These are phyloP conservation scores for Aspidapion aeneum DNA, from an alignment of 2,888 invertebrate species.

Conservation along the genomic window DNA sequence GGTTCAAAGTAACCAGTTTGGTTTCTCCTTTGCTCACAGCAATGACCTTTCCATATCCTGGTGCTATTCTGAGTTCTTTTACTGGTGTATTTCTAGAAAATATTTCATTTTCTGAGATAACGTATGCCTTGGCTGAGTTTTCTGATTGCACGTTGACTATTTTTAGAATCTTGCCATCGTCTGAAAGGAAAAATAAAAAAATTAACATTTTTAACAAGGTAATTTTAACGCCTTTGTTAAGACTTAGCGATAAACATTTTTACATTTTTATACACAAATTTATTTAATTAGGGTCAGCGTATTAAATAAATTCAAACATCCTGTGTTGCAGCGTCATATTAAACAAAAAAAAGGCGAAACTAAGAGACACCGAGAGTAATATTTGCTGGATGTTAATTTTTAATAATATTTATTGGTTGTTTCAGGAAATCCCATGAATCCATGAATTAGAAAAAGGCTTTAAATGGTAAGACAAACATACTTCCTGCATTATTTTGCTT, in stretches of 20 bases:
- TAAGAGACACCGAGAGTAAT: no score
- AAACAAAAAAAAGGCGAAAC: no score
- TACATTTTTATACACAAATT: no score
- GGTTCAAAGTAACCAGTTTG: constrained; percentile 78
- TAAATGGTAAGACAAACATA: no score
- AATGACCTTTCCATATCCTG: constrained; percentile 76
- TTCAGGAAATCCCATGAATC: no score
- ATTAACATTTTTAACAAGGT: background rate
- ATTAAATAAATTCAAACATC: background rate
- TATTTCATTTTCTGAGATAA: constrained; percentile 82
- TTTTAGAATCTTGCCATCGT: constrained; percentile 90
- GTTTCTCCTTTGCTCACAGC: constrained; percentile 87
- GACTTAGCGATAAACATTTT: no score
- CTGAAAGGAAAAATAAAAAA: constrained; percentile 46
- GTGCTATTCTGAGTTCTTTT: constrained; percentile 72
- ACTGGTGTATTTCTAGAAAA: constrained; percentile 67
- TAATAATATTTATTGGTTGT: no score
- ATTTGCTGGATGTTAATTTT: no score
- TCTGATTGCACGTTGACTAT: constrained; percentile 76
- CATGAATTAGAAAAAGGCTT: no score
- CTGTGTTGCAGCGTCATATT: no score
- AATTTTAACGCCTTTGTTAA: background rate
- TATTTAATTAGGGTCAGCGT: background rate
- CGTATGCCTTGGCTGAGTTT: constrained; percentile 61
- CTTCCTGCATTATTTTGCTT: no score